Evolutionary conservation across 2,888 invertebrate genomes (phyloP).

Genomic region (Perithous albicinctus): DNA sequence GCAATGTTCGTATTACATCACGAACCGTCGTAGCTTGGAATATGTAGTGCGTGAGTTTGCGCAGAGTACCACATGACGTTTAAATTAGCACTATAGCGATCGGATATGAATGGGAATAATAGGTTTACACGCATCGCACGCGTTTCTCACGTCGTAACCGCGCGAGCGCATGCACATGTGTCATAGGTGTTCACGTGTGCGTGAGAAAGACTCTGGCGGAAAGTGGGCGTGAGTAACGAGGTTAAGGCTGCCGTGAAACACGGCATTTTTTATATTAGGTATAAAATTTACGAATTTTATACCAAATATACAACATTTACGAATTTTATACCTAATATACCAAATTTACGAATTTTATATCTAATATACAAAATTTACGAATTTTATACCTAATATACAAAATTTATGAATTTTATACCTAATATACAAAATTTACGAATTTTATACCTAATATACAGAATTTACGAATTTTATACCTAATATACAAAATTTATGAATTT

Average conservation of each 20-base stretch:
- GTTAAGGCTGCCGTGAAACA: conserved; percentile 65
- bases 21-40: conserved; percentile 9
- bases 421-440: too few relatives aligned
- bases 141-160: conserved; percentile 36
- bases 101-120: conserved; percentile 55
- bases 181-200: conserved; percentile 24
- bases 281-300: conserved; percentile 22
- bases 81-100: conserved; percentile 25
- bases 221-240: conserved; percentile 67
- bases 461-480: too few relatives aligned
- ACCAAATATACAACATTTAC: background rate
- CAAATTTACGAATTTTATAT: too few relatives aligned
- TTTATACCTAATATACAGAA: too few relatives aligned
- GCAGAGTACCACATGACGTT: conserved; percentile 32
- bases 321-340: too few relatives aligned
- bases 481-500: too few relatives aligned
- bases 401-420: too few relatives aligned
- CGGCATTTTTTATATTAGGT: conserved; percentile 17
- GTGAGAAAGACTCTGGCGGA: conserved; percentile 57
- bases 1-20: background rate
- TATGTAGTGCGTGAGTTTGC: conserved; percentile 4
- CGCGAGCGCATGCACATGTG: conserved; percentile 4
- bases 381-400: too few relatives aligned
- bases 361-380: too few relatives aligned
- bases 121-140: conserved; percentile 39